Conservation (phyloP, 1,140 invertebrate genomes). For the Rhizoglyphus robini region DNA sequence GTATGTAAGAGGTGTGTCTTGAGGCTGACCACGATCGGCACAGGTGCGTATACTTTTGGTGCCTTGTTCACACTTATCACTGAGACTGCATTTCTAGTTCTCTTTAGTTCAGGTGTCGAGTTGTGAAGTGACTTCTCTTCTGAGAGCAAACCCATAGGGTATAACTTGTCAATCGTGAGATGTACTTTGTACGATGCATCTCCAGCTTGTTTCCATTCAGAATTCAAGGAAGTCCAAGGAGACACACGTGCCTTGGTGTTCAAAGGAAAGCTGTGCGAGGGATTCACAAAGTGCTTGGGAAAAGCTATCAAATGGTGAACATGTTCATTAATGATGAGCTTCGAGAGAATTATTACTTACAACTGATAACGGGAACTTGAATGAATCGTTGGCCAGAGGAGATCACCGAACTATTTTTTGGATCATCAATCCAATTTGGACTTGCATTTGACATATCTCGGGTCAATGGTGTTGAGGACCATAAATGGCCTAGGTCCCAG, state of each 20-base stretch:
- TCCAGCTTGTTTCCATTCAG: background rate
- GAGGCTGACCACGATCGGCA: background rate
- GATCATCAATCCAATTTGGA: background rate
- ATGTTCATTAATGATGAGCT: too few species aligned
- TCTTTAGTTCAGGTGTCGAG: too few species aligned
- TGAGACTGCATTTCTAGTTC: background rate
- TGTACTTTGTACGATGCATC: background rate
- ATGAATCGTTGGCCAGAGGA: too few species aligned
- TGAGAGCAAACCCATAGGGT: background rate
- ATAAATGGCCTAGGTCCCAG: too few species aligned
- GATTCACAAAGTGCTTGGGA: too few species aligned
- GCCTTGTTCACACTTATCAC: constrained; percentile 3
- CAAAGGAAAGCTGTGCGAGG: too few species aligned
- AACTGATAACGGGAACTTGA: too few species aligned
- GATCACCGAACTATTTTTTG: background rate
- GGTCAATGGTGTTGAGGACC: background rate
- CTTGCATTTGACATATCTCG: background rate
- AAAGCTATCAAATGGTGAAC: too few species aligned
- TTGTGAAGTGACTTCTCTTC: background rate
- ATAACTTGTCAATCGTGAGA: background rate
- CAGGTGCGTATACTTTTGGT: constrained; percentile 6
- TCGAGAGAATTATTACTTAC: too few species aligned
- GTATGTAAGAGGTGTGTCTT: too few species aligned
- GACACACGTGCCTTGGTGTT: too few species aligned
- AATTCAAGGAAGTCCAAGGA: too few species aligned